Conservation (phyloP, 2,888 invertebrate species). For the Drosophila neoperkinsi region DNA sequence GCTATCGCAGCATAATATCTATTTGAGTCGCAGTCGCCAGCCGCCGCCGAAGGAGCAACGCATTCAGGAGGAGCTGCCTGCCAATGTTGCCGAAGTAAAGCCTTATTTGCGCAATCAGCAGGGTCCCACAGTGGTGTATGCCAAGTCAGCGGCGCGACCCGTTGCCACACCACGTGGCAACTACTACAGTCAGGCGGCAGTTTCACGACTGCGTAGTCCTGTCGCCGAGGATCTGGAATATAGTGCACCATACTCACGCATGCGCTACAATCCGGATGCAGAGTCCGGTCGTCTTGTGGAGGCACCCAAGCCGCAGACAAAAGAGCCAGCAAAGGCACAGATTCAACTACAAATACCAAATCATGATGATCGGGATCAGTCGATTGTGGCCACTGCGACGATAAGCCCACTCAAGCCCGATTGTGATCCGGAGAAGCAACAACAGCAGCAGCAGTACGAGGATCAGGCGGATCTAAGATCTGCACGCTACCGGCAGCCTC, state of each 20-base stretch:
- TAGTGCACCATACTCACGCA: slow-evolving; percentile 80
- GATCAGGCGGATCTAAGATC: slow-evolving; percentile 20
- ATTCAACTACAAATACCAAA: slow-evolving; percentile 79
- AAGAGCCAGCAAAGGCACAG: slow-evolving; percentile 59
- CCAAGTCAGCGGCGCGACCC: slow-evolving; percentile 43
- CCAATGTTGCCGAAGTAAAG: slow-evolving; percentile 75
- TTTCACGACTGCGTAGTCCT: slow-evolving; percentile 56
- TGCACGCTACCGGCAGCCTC: slow-evolving; percentile 37
- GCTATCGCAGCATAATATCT: slow-evolving; percentile 82
- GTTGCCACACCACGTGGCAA: slow-evolving; percentile 38
- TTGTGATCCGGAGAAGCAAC: slow-evolving; percentile 53
- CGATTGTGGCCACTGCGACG: slow-evolving; percentile 70
- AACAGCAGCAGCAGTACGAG: slow-evolving; percentile 10
- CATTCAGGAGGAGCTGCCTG: slow-evolving; percentile 59
- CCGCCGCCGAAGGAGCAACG: slow-evolving; percentile 50
- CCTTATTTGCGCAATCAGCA: slow-evolving; percentile 66
- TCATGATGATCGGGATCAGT: slow-evolving; percentile 57
- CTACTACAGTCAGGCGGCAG: slow-evolving; percentile 44
- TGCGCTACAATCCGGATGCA: slow-evolving; percentile 71
- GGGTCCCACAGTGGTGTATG: slow-evolving; percentile 73
- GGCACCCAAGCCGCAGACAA: slow-evolving; percentile 30
- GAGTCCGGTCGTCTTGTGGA: slow-evolving; percentile 54
- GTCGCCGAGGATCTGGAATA: slow-evolving; percentile 74
- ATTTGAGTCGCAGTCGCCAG: slow-evolving; percentile 61
- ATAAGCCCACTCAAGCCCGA: slow-evolving; percentile 70